Evolutionary conservation across 2,797 vertebrate species (phyloP), one percentile per base, ranked within the genome.

Genomic region (Macropus fuliginosus): DNA sequence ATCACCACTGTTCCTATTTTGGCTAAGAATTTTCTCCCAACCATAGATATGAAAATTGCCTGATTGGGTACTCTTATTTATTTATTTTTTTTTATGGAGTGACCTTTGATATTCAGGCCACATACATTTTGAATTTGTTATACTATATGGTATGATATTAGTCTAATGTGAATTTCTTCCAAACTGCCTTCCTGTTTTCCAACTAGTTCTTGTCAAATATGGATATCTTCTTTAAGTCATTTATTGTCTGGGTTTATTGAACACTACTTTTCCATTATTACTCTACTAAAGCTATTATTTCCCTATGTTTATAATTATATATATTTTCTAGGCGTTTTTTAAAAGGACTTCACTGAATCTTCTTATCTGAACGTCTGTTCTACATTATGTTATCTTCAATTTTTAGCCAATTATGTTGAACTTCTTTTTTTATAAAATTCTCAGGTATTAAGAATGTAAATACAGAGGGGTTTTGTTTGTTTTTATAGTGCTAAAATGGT

Each of bases 351-450:
- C 21, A 81, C 93, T 92, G 92, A 91, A 14, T 96, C 92, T 96
- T 95, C 94, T 95, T 94, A 66, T 96, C 29, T 91, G 29, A 93
- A 34, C 40, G 27, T 96, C 31, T 95, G 54, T 55, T 92, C 92
- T 92, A 93, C 94, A 52, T 95, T 66, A 95, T 95, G n/a, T 52
- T 91, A 95, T 96, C 54, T 96, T 95, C 55, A 40, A 56, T 94
- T 57, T 97, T 62, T 95, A 52, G 56, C 56, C 96, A 95, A 89
- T 95, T 54, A 93, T 95, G 96, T 96, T 90, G 91, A 27, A 96
- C 95, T 97, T 93, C 50, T 96, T 92, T 95, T 87, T 91, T 92
- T 94, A 94, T 54, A 93, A 95, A 96, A 91, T 92, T 95, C 93
- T 57, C 94, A 91, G 90, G 10, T 54, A 96, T 56, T 93, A 91